Conservation (phyloP, 92 coral and sea anemone species). For the Zoanthus gigantus region DNA sequence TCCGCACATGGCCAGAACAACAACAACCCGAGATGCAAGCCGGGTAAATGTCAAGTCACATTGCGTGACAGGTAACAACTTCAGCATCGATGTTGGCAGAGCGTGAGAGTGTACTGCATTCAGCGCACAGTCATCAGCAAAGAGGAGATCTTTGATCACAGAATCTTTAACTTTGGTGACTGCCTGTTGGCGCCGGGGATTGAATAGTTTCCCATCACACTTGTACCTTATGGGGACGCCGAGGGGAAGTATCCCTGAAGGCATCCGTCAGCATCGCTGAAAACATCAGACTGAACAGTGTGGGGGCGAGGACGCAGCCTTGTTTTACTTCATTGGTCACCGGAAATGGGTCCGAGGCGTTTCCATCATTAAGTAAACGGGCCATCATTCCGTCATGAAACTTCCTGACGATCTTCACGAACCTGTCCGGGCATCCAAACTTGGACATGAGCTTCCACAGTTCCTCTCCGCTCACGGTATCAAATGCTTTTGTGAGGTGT, state of each 20-base stretch:
- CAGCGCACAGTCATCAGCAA: slow-evolving; percentile 16
- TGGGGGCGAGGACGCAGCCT: too few relatives aligned
- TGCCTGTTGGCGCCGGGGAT: background rate
- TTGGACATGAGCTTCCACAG: background rate
- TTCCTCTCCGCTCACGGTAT: too few relatives aligned
- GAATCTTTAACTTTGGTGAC: background rate
- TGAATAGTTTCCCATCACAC: background rate
- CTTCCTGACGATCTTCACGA: background rate
- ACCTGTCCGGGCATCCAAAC: background rate
- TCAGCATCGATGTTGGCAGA: too few relatives aligned
- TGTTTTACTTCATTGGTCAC: background rate
- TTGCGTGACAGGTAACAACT: background rate
- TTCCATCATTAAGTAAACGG: background rate
- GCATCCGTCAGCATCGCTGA: background rate
- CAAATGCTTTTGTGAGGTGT: slow-evolving; percentile 11
- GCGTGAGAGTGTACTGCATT: slow-evolving; percentile 15
- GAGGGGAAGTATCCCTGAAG: background rate
- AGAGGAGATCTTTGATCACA: slow-evolving; percentile 20
- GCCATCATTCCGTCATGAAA: slow-evolving; percentile 11
- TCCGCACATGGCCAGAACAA: too few relatives aligned
- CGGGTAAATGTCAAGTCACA: slow-evolving; percentile 26
- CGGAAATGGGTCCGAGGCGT: background rate
- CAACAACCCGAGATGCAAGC: too few relatives aligned
- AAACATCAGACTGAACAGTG: too few relatives aligned
- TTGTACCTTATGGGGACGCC: background rate